Evolutionary conservation across 2,113 vertebrate species (phyloP), one percentile per base, ranked within the genome.

Genomic region (Baryphthengus martii): DNA sequence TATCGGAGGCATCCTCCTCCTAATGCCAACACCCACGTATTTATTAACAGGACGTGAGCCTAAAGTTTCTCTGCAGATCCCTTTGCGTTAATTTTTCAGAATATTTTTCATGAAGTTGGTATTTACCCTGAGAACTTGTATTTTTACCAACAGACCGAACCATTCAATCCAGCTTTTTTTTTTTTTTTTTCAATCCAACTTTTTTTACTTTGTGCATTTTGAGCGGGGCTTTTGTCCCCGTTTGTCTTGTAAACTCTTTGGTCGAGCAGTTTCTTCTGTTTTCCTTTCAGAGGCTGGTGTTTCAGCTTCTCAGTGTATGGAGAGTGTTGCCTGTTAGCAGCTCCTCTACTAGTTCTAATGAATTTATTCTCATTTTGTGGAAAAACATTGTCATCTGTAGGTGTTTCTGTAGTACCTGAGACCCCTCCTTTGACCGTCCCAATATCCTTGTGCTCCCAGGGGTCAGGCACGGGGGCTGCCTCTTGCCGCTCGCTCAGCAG

Each of bases 231-330:
- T 62, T 52, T 56, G 17, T 31, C 44, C 37, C 8, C 11, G 0
- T 62, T 42, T 0, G 0, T 62, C 50, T 65, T 8, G 2, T 26
- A 37, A 59, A 11, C 24, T 28, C 7, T 39, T 53, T 24, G n/a
- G 28, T 28, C 55, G 25, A 50, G 70, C 62, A 61, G 49, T n/a
- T 88, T 37, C 70, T 42, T 58, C 23, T 17, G 11, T 55, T 52
- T 77, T 49, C 25, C 45, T 24, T 70, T 29, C 28, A 42, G 56
- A 2, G 4, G 66, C 42, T 35, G 44, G 28, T 1, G 0, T 65
- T 81, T 61, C 35, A 21, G 39, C 52, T 49, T 71, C 65, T 40
- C 55, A 5, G 20, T 10, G 8, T 75, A 25, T 1, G 1, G 9
- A 44, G 10, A 63, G 20, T 7, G 13, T 55, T 74, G 21, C 39